Evolutionary conservation across 2,797 vertebrate species (phyloP).

Genomic region (Manis crassicaudata): DNA sequence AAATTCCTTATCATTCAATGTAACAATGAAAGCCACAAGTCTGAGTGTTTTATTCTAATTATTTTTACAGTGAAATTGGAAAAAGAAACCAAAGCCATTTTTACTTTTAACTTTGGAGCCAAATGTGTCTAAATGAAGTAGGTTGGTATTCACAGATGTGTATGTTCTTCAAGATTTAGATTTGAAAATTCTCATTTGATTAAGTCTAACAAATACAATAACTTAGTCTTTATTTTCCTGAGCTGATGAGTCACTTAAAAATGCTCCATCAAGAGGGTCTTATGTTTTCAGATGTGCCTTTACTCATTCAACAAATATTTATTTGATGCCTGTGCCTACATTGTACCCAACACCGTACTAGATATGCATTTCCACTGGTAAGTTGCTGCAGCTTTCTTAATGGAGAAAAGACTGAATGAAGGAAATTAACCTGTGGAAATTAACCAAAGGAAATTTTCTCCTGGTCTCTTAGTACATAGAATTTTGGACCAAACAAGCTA

Average conservation of each 20-base stretch:
- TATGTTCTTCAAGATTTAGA: neutral
- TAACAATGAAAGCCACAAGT: neutral
- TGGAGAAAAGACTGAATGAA: slow-evolving; percentile 5
- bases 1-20: neutral
- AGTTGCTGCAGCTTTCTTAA: slow-evolving; percentile 33
- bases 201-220: slow-evolving; percentile 10
- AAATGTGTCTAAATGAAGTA: slow-evolving; percentile 8
- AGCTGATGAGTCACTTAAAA: neutral
- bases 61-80: slow-evolving; percentile 30
- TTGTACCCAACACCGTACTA: neutral
- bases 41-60: neutral
- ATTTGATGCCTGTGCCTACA: neutral
- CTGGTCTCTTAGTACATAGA: neutral
- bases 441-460: neutral
- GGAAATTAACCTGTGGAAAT: neutral
- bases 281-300: slow-evolving; percentile 13
- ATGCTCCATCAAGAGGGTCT: neutral
- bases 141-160: neutral
- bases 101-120: neutral
- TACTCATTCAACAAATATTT: neutral
- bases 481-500: neutral
- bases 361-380: neutral
- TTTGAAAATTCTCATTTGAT: neutral
- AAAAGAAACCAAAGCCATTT: slow-evolving; percentile 36
- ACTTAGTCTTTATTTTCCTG: slow-evolving; percentile 12